Evolutionary conservation across 2,113 vertebrate genomes (phyloP), one percentile per base, ranked within the genome.

Genomic region (Nansenia antarctica): DNA sequence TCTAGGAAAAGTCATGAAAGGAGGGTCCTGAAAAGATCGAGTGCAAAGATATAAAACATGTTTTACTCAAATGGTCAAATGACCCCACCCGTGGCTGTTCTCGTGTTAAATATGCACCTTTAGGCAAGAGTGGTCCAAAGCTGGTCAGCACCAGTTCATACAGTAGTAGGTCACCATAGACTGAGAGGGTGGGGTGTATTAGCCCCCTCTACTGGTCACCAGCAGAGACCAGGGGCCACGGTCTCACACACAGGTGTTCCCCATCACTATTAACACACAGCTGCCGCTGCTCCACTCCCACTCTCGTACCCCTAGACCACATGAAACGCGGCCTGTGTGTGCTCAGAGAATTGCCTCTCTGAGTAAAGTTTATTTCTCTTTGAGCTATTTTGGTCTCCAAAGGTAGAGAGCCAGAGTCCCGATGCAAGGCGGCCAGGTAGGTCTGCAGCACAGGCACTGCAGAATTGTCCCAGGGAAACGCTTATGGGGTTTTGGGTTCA

Each of bases 201-300:
- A 69, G 31, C 58, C 1, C 58, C 68, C 68, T 52, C 68, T 70
- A 14, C 58, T 62, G 68, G 30, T 37, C 8, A 52, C 22, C 12
- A 32, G 12, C 12, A 32, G 12, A 34, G 30, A 32, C 9, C 49
- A 52, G 68, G 42, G 58, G 14, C 4, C 20, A 39, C 29, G 26
- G 9, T 20, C 47, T 45, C 37, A 26, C 35, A 34, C 32, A 52
- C 53, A 69, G 57, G 59, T 70, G 68, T 62, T 62, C 45, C 37
- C 30, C 58, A 70, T 70, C 67, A 70, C 45, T 62, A 30, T 2
- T 60, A 69, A 39, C 57, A 49, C 54, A 59, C 57, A 69, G 67
- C 67, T 61, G 67, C 39, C 30, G 67, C 67, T 61, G 67, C 39
- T 58, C 29, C 15, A 7, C 27, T 22, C 31, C 37, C 15, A 20